Base-by-base conservation (phyloP, 2,888 invertebrate genomes). In the Campoplex capitator region DNA sequence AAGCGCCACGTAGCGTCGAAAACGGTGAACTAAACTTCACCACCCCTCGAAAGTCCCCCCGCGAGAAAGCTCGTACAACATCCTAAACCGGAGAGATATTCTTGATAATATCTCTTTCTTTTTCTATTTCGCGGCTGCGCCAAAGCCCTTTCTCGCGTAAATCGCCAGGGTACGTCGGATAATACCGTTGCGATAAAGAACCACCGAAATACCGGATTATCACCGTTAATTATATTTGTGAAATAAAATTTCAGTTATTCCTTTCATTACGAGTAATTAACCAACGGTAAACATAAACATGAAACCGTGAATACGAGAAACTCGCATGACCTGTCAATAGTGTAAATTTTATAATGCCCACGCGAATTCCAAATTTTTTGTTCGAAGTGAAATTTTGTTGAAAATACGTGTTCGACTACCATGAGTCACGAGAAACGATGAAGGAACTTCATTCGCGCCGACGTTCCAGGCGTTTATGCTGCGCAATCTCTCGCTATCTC, bases 381-480 rank as follows among this genome's bases (percentile, higher is more conserved):
- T 32, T 48, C 35, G 67, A 16, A 54, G 45, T 42, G 62, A 51
- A 65, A 65, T 65, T 81, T 54, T 1, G n/a, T 54, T 54, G 42
- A 28, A 51, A 45, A 56, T 58, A 54, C 62, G 68, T 56, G 68
- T 68, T 45, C 42, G 71, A 9, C 35, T 48, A 54, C 76, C 74
- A 51, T 38, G 51, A 74, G 45, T 70, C 68, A 82, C 84, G 84
- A 84, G 28, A 78, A 77, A 78, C 78, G 32, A 81, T 84, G 80
- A 81, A 51, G 80, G 11, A 84, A 74, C 80, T 81, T 84, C 62
- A 77, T n/a, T 45, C 62, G 80, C 88, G 80, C 81, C 77, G 79
- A 56, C 85, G 73, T 74, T 77, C n/a, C n/a, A 42, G 65, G 9
- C 73, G 54, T 38, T 48, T 75, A 42, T 68, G 70, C 71, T 32